Base-by-base conservation (phyloP, 2,888 invertebrate species). In the Molorchus minor region DNA sequence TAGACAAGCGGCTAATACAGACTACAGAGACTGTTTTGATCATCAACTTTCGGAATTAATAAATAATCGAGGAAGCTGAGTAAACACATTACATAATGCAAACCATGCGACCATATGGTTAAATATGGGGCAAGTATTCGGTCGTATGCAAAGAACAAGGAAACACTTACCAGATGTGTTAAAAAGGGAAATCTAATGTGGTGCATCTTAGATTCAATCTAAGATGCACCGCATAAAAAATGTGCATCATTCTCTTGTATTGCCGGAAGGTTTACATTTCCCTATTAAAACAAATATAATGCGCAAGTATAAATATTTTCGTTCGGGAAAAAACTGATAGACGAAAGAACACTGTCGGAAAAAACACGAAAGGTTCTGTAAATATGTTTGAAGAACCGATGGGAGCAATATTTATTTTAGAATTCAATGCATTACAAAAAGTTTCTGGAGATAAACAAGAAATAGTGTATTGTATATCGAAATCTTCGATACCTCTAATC, bases 1-100 rank as follows among this genome's bases (percentile, higher is more conserved):
- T 30, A 45, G n/a, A 45, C 30, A 15, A n/a, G n/a, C n/a, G 30
- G 30, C 29, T 45, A 30, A 16, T 8, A 17, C 16, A 16, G 8
- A 43, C n/a, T 16, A 25, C n/a, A 30, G 30, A 45, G 17, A 30
- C 16, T 29, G 44, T 45, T 44, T 44, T 45, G 45, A 25, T 45
- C 45, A 45, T 45, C 16, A 3, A 30, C 29, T 30, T 45, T 29
- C 30, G 17, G 30, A 16, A 30, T 45, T 8, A 16, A 45, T 17
- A 16, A 25, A 17, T 45, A 16, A 16, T 8, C 10, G 5, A 30
- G 29, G 29, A 29, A 44, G 16, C 44, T 47, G 35, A 35, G 5
- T 38, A 38, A 49, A 49, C 38, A 49, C 13, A 33, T 33, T 33
- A 33, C 30, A 49, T 49, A 49, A 49, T 38, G 19, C 38, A 49